Conservation (phyloP, 2,113 vertebrate species). For the Notarius lentiginosus region DNA sequence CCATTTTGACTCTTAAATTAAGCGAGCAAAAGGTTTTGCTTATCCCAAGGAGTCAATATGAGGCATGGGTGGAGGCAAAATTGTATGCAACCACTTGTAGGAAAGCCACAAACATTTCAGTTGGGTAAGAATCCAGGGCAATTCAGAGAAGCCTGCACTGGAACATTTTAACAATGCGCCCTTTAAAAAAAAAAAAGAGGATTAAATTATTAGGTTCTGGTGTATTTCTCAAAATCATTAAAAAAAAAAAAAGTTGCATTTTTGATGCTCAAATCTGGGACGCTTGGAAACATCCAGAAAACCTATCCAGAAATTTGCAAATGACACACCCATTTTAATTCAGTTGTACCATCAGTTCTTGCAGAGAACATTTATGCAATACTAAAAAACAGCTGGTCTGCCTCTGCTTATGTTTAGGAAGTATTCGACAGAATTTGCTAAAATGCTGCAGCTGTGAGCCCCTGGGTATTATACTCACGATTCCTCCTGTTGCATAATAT, state of each 20-base stretch:
- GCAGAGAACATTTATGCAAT: conserved; percentile 17
- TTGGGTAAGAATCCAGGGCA: conserved; percentile 38
- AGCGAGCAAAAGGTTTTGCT: conserved; percentile 45
- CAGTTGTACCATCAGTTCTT: neutral
- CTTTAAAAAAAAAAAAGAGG: neutral
- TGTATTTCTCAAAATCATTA: neutral
- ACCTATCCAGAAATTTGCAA: neutral
- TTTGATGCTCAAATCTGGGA: neutral
- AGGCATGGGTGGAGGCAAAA: conserved; percentile 67
- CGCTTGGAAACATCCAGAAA: neutral
- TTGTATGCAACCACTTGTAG: conserved; percentile 64
- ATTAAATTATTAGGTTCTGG: neutral
- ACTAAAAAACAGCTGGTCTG: neutral
- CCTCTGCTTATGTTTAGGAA: neutral
- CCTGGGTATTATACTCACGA: neutral
- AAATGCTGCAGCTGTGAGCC: conserved; percentile 22
- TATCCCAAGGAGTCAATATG: conserved; percentile 56
- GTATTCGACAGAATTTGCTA: neutral
- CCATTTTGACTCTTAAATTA: neutral
- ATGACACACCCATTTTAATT: neutral
- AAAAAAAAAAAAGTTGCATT: neutral
- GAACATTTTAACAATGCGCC: neutral
- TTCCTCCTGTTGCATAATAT: neutral
- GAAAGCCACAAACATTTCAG: conserved; percentile 67
- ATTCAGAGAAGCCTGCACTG: neutral